These are phyloP conservation scores for Bombus terrestris DNA, from an alignment of 1,140 invertebrate genomes.

Conservation along the genomic window DNA sequence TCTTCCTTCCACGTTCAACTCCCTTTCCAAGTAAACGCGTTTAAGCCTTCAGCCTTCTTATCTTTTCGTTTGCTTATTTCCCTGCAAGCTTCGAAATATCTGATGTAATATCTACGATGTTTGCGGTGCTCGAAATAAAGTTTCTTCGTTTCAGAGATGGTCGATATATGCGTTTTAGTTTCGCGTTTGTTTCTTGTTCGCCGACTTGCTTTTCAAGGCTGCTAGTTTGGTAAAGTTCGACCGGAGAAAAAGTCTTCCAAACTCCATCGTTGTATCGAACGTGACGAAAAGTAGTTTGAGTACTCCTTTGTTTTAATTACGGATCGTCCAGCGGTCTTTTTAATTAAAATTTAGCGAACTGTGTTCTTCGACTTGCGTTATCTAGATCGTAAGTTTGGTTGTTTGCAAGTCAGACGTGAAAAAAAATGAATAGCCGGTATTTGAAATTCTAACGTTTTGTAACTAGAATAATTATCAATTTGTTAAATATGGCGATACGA, in stretches of 20 bases:
- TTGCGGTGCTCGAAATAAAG: not conserved
- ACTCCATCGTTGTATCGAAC: not conserved
- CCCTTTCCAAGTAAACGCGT: too few relatives aligned
- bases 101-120: not conserved
- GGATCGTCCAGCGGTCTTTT: accelerated
- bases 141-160: not conserved
- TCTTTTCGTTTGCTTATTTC: not conserved
- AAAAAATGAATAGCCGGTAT: not conserved
- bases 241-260: not conserved
- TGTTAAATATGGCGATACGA: not conserved
- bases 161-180: not conserved
- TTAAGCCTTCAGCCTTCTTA: too few relatives aligned
- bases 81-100: not conserved
- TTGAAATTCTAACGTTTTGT: too few relatives aligned
- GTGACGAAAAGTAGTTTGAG: not conserved
- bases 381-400: too few relatives aligned
- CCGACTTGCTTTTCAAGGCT: not conserved
- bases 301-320: not conserved
- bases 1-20: not conserved
- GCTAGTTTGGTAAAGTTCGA: not conserved
- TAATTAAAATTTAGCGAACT: not conserved
- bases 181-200: not conserved
- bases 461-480: not conserved
- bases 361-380: not conserved
- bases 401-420: not conserved